Evolutionary conservation across 1,140 invertebrate species (phyloP).

Genomic region (Meloidogyne chitwoodi): DNA sequence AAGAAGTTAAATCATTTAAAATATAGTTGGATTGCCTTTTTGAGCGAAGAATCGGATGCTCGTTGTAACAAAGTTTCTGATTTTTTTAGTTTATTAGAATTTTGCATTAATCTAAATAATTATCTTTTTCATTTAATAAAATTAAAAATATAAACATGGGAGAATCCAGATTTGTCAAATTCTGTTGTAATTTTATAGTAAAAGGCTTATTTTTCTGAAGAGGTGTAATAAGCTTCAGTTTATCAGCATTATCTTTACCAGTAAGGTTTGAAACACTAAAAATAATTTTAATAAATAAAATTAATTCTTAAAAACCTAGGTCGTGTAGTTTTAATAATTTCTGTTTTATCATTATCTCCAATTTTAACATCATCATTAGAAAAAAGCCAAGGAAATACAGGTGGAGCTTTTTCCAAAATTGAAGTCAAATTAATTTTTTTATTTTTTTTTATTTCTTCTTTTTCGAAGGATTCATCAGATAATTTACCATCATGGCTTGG

Average conservation of each 20-base stretch:
- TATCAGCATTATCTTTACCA: neutral
- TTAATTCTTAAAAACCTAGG: neutral
- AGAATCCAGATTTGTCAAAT: neutral
- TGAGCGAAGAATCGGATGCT: neutral
- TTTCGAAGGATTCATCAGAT: neutral
- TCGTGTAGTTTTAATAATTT: neutral
- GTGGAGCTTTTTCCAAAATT: constrained; percentile 12
- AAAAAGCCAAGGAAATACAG: constrained; percentile 8
- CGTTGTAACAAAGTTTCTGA: neutral
- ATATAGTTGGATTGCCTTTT: neutral
- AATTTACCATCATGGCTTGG: neutral
- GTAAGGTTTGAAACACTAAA: neutral
- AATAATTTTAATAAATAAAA: neutral
- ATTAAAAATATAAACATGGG: neutral
- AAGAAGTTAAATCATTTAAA: neutral
- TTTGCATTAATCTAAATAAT: neutral
- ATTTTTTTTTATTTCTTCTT: neutral
- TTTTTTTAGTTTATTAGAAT: neutral
- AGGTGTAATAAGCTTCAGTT: neutral
- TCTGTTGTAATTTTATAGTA: neutral
- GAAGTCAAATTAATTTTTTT: neutral
- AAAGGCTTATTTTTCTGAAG: neutral
- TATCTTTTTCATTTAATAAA: neutral
- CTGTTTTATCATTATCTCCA: neutral
- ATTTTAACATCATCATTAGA: neutral